Evolutionary conservation across 1,140 invertebrate genomes (phyloP).

Genomic region (Drosophila melanogaster): DNA sequence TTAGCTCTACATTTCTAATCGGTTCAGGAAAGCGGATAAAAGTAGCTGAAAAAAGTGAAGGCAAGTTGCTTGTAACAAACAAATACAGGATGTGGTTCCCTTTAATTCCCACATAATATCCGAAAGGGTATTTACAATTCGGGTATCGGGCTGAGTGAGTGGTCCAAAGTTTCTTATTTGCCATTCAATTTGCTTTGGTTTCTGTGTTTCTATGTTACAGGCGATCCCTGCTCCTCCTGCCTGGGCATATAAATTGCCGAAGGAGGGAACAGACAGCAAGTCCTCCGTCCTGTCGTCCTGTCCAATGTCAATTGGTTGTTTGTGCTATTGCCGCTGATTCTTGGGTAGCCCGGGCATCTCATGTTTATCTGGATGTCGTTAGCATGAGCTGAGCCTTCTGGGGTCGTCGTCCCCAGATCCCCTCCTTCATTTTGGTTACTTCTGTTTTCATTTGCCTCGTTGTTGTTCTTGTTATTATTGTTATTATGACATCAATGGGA

Average conservation of each 20-base stretch:
- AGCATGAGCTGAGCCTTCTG: constrained; percentile 52
- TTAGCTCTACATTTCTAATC: too few species aligned
- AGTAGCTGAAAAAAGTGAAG: too few species aligned
- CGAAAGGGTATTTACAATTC: constrained; percentile 36
- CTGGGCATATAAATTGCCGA: constrained; percentile 63
- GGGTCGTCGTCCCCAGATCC: constrained; percentile 7
- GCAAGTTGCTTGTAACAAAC: too few species aligned
- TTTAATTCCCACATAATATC: background rate
- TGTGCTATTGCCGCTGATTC: constrained; percentile 21
- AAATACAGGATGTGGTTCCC: too few species aligned
- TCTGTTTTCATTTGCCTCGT: constrained; percentile 64
- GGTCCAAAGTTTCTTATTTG: constrained; percentile 48
- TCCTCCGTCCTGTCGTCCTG: constrained; percentile 51
- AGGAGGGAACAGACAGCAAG: constrained; percentile 40
- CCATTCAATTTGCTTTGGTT: constrained; percentile 59
- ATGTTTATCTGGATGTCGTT: constrained; percentile 73
- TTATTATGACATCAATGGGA: constrained; percentile 59
- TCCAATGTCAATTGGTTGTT: constrained; percentile 72
- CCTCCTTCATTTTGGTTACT: constrained; percentile 56
- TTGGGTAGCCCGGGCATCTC: constrained; percentile 17
- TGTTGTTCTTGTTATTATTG: constrained; percentile 48
- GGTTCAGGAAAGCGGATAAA: too few species aligned
- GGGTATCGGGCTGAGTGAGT: constrained; percentile 7
- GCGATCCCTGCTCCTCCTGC: constrained; percentile 14
- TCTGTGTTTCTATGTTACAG: background rate